Conservation (phyloP, 2,113 vertebrate genomes). For the Lophius piscatorius region DNA sequence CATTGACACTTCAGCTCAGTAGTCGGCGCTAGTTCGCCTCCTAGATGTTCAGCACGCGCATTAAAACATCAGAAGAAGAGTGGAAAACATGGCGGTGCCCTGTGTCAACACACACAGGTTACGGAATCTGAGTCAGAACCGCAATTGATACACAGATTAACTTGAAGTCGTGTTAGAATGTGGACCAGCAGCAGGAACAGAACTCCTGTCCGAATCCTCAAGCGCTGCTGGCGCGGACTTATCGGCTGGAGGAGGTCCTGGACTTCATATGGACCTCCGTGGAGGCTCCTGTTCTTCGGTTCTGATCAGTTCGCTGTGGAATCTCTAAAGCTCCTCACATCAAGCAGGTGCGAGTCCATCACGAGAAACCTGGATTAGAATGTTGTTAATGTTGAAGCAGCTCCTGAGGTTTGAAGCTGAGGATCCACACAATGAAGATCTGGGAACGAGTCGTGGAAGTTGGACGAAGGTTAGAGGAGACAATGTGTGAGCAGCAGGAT, state of each 20-base stretch:
- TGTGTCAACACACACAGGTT: neutral
- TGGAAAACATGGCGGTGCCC: slow-evolving; percentile 46
- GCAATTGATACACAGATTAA: neutral
- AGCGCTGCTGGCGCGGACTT: neutral
- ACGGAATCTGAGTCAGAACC: neutral
- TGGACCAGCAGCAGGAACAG: slow-evolving; percentile 3
- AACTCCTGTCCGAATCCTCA: neutral
- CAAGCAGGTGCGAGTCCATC: slow-evolving; percentile 77
- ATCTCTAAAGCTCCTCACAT: slow-evolving; percentile 79
- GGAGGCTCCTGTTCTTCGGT: slow-evolving; percentile 91
- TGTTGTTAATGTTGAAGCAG: too few relatives aligned
- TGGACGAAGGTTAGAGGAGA: too few relatives aligned
- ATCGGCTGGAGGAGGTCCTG: accelerated
- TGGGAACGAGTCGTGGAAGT: too few relatives aligned
- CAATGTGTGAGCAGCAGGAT: too few relatives aligned
- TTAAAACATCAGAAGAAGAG: neutral
- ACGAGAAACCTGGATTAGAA: neutral
- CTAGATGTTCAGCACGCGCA: too few relatives aligned
- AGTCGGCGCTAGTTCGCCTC: too few relatives aligned
- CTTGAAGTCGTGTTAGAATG: slow-evolving; percentile 1
- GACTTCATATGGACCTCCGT: slow-evolving; percentile 75
- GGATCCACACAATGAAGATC: too few relatives aligned
- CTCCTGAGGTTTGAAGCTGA: too few relatives aligned
- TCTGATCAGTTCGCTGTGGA: slow-evolving; percentile 88
- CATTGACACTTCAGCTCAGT: too few relatives aligned